Evolutionary conservation across 2,113 vertebrate genomes (phyloP), one percentile per base, ranked within the genome.

Genomic region (Plestiodon gilberti): DNA sequence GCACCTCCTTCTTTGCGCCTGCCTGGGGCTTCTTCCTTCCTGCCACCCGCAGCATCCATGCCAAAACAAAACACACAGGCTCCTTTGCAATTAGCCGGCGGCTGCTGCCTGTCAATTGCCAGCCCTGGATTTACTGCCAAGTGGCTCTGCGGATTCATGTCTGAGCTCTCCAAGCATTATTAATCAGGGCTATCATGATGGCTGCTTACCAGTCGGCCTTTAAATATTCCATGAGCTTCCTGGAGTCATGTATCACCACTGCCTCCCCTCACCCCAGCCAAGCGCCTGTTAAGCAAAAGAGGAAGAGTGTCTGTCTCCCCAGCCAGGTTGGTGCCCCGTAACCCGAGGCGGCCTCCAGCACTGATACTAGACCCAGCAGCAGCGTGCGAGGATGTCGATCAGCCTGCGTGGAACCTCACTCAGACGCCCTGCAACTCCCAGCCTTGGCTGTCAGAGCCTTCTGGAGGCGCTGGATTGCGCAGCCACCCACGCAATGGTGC

Each of bases 141-240:
- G 28, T 17, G 65, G 52, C 38, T 8, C 78, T 62, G 4, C 2
- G 77, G 78, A 62, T 81, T 35, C 14, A 10, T 81, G 80, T 81
- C 78, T 11, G 59, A 52, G 30, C 67, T 81, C 57, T 33, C n/a
- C n/a, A n/a, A 55, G 73, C 67, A 81, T 86, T 86, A 86, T 74
- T 86, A 15, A 81, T 86, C 78, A 81, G 38, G 82, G 77, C 78
- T 48, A 80, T 73, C 20, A 23, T 33, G 25, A 4, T 10, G 38
- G 14, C 64, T 33, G 38, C 38, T 11, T 33, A 33, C 77, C 48
- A 79, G 76, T 65, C 18, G 28, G 69, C 30, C 38, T 18, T 38
- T 86, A 52, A 86, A 86, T 86, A 81, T 74, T 86, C 73, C 77
- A 86, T 86, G 1, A 6, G 1, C 65, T 17, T 30, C 18, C 43